A percentile compares a stretch with the other conserved stretches of the same genome.
These are phyloP conservation scores for Muscicapa adusta DNA, from an alignment of 2,113 vertebrate genomes.

Conservation along the genomic window DNA sequence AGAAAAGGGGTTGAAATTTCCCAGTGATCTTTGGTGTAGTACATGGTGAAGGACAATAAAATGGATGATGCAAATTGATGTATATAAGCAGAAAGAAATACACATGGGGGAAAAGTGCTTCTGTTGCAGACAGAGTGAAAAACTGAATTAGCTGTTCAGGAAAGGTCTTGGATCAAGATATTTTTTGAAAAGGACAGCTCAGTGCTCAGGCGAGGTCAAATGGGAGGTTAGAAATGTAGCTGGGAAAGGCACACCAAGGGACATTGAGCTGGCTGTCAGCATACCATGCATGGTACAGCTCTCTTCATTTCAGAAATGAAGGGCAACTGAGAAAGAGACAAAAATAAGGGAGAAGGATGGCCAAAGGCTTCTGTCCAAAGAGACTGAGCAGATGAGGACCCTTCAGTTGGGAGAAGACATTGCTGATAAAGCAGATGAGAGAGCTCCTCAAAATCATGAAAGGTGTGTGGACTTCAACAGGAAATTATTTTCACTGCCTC, in stretches of 20 bases:
- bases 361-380: neutral
- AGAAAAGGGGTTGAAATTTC: neutral
- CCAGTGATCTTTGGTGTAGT: neutral
- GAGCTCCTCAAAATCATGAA: neutral
- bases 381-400: neutral
- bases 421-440: neutral
- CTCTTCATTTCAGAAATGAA: neutral
- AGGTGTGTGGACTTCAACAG: neutral
- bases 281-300: rapidly evolving
- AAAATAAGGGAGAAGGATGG: neutral
- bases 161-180: neutral
- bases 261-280: neutral
- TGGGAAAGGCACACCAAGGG: neutral
- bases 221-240: neutral
- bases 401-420: neutral
- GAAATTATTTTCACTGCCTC: neutral
- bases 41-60: neutral
- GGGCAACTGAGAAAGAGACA: neutral
- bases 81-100: neutral
- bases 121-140: neutral
- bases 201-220: neutral
- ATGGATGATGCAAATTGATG: neutral
- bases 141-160: neutral
- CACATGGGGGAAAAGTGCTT: neutral
- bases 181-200: neutral